These are phyloP conservation scores for Agelas oroides DNA, from an alignment of 37 sponge, comb jelly and placozoan species.

Conservation along the genomic window DNA sequence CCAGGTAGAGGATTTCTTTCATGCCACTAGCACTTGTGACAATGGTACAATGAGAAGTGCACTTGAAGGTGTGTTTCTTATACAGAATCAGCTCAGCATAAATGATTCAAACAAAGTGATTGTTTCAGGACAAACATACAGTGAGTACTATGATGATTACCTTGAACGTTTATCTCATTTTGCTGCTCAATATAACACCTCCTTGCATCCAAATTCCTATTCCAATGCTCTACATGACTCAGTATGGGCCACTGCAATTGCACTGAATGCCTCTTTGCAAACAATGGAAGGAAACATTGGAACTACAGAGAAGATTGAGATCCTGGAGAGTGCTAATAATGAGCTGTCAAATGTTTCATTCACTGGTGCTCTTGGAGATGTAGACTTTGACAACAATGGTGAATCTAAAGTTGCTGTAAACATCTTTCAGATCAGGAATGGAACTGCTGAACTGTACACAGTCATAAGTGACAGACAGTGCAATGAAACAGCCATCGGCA, in stretches of 20 bases:
- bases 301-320: not conserved
- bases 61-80: not conserved
- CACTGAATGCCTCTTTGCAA: not conserved
- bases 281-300: too few relatives aligned
- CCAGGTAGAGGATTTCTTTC: not conserved
- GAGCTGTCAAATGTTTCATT: not conserved
- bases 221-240: slow-evolving; percentile 17
- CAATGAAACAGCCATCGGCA: too few relatives aligned
- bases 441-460: not conserved
- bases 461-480: not conserved
- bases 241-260: too few relatives aligned
- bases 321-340: not conserved
- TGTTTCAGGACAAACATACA: not conserved
- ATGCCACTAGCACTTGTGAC: too few relatives aligned
- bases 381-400: not conserved
- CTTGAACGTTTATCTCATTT: too few relatives aligned
- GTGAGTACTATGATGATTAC: too few relatives aligned
- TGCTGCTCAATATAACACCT: not conserved
- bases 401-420: not conserved
- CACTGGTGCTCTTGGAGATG: not conserved
- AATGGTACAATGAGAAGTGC: not conserved
- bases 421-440: not conserved
- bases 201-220: slow-evolving; percentile 6
- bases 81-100: not conserved
- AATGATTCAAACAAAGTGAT: not conserved